Evolutionary conservation across 2,113 vertebrate genomes (phyloP).

Genomic region (Malurus cyaneus): DNA sequence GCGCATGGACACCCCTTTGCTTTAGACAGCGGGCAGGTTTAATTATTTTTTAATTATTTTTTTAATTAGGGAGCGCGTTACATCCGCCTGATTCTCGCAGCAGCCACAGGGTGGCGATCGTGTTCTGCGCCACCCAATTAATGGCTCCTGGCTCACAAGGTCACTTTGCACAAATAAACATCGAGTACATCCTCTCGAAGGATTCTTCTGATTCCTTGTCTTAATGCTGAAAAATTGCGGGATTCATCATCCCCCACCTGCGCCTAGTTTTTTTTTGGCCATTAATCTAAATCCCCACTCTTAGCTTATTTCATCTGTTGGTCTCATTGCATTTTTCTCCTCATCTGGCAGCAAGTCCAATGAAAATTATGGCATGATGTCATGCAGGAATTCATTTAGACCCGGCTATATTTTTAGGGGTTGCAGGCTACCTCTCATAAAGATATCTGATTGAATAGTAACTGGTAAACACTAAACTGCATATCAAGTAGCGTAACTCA

Average conservation of each 20-base stretch:
- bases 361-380: slow-evolving; percentile 31
- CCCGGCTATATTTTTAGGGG: neutral
- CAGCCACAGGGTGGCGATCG: slow-evolving; percentile 78
- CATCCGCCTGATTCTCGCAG: slow-evolving; percentile 53
- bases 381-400: slow-evolving; percentile 24
- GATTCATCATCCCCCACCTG: slow-evolving; percentile 50
- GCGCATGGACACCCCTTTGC: neutral
- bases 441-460: neutral
- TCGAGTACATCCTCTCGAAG: slow-evolving; percentile 33
- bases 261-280: slow-evolving; percentile 32
- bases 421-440: slow-evolving; percentile 43
- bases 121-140: slow-evolving; percentile 67
- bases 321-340: slow-evolving; percentile 38
- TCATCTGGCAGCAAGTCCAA: slow-evolving; percentile 15
- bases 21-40: neutral
- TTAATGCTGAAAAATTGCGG: slow-evolving; percentile 55
- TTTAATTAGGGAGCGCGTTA: slow-evolving; percentile 59
- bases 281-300: slow-evolving; percentile 13
- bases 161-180: slow-evolving; percentile 72
- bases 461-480: slow-evolving; percentile 49
- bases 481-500: slow-evolving; percentile 25
- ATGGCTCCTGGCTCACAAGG: slow-evolving; percentile 71
- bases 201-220: slow-evolving; percentile 46
- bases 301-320: slow-evolving; percentile 37
- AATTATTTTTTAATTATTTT: slow-evolving; percentile 67